phyloP scores from a whole-genome alignment of 2,113 vertebrate species.

The Oenanthe oenanthe region DNA sequence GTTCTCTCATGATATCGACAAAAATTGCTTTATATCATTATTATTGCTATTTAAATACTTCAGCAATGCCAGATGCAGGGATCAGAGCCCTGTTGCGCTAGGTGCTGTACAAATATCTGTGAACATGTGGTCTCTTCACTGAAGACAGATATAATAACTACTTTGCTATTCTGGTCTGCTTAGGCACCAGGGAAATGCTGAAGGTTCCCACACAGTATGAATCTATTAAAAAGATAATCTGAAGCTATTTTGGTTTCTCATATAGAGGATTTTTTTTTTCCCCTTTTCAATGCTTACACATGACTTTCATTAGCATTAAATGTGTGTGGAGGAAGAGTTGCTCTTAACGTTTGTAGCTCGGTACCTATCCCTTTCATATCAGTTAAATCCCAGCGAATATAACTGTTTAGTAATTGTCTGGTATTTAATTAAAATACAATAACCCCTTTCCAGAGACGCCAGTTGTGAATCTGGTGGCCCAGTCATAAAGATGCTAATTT shows the following conservation, averaged over 20 bases:
- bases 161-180: slow-evolving; percentile 74
- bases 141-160: slow-evolving; percentile 73
- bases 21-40: slow-evolving; percentile 56
- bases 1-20: slow-evolving; percentile 59
- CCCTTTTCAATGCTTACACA: slow-evolving; percentile 63
- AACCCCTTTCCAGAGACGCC: slow-evolving; percentile 71
- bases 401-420: slow-evolving; percentile 74
- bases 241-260: slow-evolving; percentile 73
- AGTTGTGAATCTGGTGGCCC: slow-evolving; percentile 77
- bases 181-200: slow-evolving; percentile 72
- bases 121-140: slow-evolving; percentile 63
- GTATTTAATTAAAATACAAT: slow-evolving; percentile 79
- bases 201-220: slow-evolving; percentile 76
- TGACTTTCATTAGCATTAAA: slow-evolving; percentile 75
- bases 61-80: slow-evolving; percentile 48
- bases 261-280: slow-evolving; percentile 40
- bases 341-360: slow-evolving; percentile 50
- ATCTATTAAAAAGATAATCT: slow-evolving; percentile 77
- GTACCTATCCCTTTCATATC: slow-evolving; percentile 64
- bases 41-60: slow-evolving; percentile 63
- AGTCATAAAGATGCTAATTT: slow-evolving; percentile 76
- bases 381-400: slow-evolving; percentile 64
- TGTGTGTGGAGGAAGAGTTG: slow-evolving; percentile 43
- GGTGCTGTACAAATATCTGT: slow-evolving; percentile 60
- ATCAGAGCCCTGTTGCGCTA: slow-evolving; percentile 62